Evolutionary conservation across 37 sponge, comb jelly and placozoan genomes (phyloP).

Genomic region (Hexactinellida sp.): DNA sequence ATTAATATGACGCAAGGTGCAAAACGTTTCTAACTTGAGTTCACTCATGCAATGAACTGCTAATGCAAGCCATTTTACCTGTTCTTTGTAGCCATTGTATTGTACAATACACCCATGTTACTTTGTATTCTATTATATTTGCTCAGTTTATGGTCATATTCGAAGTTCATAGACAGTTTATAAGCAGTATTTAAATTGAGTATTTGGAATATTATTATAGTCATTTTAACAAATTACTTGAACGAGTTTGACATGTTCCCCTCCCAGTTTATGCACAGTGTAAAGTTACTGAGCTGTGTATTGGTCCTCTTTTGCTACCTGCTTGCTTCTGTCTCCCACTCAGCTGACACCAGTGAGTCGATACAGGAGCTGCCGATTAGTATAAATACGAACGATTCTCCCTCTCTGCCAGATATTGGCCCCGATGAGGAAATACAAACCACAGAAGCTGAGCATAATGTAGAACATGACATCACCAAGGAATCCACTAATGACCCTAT

Average conservation of each 20-base stretch:
- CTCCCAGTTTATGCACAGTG: not conserved
- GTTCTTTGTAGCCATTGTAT: too few species aligned
- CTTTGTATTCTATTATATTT: too few species aligned
- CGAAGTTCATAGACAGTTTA: too few species aligned
- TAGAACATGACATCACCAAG: not conserved
- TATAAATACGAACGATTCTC: not conserved
- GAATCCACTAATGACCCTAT: not conserved
- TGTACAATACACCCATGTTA: too few species aligned
- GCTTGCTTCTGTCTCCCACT: not conserved
- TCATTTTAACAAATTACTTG: too few species aligned
- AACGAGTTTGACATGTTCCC: too few species aligned
- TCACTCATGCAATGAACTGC: not conserved
- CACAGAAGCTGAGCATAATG: not conserved
- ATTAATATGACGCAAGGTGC: not conserved
- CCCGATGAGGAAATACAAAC: not conserved
- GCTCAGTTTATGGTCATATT: too few species aligned
- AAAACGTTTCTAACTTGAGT: not conserved
- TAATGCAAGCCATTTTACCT: too few species aligned
- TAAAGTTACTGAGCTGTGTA: not conserved
- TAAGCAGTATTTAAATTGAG: too few species aligned
- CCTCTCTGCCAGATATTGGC: not conserved
- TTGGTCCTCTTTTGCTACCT: not conserved
- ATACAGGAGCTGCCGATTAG: not conserved
- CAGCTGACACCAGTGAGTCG: not conserved
- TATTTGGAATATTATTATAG: too few species aligned